Base-by-base conservation (phyloP, 1,140 invertebrate species). In the Tetragonula clypearis region DNA sequence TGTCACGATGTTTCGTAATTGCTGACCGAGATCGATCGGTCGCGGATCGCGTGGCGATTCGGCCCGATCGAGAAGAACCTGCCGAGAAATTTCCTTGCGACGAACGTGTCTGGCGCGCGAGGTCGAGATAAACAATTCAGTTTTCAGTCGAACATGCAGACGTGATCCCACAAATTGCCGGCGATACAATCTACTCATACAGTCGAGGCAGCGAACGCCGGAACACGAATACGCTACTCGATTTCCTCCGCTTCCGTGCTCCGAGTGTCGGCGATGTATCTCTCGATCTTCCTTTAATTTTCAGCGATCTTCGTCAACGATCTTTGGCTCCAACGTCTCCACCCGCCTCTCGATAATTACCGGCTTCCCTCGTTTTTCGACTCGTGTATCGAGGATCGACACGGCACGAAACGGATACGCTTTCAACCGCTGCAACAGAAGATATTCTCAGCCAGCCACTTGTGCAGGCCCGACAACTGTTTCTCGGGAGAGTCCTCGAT, bases 361-460 rank as follows among this genome's bases (percentile, higher is more conserved):
- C 23, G 77, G 30, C 17, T 23, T 23, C 2, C 21, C 30, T 84
- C 56, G 30, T 35, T 21, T 75, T 12, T 73, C 17, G 72, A n/a
- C 60, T 26, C 58, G 17, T 23, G 60, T 41, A 9, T 75, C 49
- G 26, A 26, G 41, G 6, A 49, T 49, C 41, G 41, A 49, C 62
- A 17, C 65, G 55, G 71, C 23, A 53, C 60, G 35, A 75, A 75
- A 65, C 69, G 81, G 53, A 72, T 35, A 60, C 79, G 41, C 8
- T 74, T 66, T 89, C 82, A 92, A 77, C 93, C 86, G 76, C 91
- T 93, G 77, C 93, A 94, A 73, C 93, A 94, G 49, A 93, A 93
- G 19, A 92, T 92, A 55, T 91, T 91, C 68, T 94, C 92, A 17
- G 93, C 88, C 93, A 92, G 94, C 92, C 93, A 94, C 26, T 91